Base-by-base conservation (phyloP, 2,888 invertebrate species). In the Synergus laeviventris region DNA sequence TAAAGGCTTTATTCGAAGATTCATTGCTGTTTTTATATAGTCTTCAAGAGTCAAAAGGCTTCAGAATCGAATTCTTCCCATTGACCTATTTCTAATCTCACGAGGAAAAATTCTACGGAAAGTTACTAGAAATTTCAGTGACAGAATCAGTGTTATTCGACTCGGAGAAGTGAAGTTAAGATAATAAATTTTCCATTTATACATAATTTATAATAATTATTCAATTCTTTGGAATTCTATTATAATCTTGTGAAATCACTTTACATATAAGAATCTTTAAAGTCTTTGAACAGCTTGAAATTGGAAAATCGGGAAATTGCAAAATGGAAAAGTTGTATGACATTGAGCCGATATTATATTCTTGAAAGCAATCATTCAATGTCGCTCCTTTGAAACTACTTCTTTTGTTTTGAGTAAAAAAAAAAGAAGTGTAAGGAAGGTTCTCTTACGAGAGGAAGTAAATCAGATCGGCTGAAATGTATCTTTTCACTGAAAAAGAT, bases 391-490 rank as follows among this genome's bases (percentile, higher is more conserved):
- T 8, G 2, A 49, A 49, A 49, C 7, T 49, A n/a, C n/a, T 49
- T 49, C n/a, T n/a, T 49, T 49, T n/a, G n/a, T 49, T 16, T n/a
- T 49, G 16, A 49, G n/a, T 9, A 2, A n/a, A 49, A 49, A 39
- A 12, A 42, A 49, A 49, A 49, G n/a, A 49, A 49, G 49, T n/a
- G 39, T n/a, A 66, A 24, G 24, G 14, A 66, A 66, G 66, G 5
- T 16, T 7, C 9, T 45, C 2, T 39, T 21, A 5, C 9, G 18
- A 24, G 1, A 24, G 21, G 8, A 66, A 66, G 66, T 66, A 45
- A 66, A 66, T 66, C 66, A 66, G 45, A 66, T 66, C 45, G 66
- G 9, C n/a, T 49, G 24, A 66, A 66, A 45, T 66, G 45, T 66
- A 66, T 66, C 45, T 45, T 42, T 66, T 12, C 66, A 24, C 16